Conservation (phyloP, 2,797 vertebrate species). For the Onychomys arenicola region DNA sequence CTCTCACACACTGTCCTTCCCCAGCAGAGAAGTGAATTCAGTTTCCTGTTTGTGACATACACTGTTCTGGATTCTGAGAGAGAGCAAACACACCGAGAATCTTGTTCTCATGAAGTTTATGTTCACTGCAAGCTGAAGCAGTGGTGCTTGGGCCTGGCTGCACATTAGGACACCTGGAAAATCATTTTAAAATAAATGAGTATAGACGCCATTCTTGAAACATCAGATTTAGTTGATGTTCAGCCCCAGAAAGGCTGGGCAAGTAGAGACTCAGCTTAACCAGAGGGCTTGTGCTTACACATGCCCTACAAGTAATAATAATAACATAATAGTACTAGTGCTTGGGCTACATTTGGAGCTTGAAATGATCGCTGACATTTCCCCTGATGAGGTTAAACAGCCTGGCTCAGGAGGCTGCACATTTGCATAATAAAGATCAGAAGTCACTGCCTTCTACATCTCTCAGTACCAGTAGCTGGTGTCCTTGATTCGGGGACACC, state of each 20-base stretch:
- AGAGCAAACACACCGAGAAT: not conserved
- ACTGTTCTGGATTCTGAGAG: not conserved
- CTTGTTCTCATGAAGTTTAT: not conserved
- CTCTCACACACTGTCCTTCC: not conserved
- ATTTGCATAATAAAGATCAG: constrained; percentile 82
- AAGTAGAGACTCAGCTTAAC: constrained; percentile 25
- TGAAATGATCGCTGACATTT: constrained; percentile 71
- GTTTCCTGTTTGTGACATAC: not conserved
- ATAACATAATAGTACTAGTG: constrained; percentile 55
- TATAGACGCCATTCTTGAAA: not conserved
- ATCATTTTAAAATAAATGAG: not conserved
- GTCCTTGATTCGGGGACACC: constrained; percentile 81
- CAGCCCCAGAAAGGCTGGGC: not conserved
- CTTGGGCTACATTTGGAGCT: constrained; percentile 18
- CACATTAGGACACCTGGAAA: not conserved
- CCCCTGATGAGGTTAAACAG: constrained; percentile 77
- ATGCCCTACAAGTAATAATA: constrained; percentile 73
- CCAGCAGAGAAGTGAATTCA: not conserved
- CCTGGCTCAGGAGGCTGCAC: not conserved
- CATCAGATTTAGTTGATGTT: not conserved
- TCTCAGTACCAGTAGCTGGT: not conserved
- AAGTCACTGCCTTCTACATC: constrained; percentile 67
- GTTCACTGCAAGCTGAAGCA: not conserved
- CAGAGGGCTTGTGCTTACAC: constrained; percentile 63
- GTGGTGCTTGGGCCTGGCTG: not conserved